Base-by-base conservation (phyloP, 2,797 vertebrate species). In the Poeciliopsis gracilis region DNA sequence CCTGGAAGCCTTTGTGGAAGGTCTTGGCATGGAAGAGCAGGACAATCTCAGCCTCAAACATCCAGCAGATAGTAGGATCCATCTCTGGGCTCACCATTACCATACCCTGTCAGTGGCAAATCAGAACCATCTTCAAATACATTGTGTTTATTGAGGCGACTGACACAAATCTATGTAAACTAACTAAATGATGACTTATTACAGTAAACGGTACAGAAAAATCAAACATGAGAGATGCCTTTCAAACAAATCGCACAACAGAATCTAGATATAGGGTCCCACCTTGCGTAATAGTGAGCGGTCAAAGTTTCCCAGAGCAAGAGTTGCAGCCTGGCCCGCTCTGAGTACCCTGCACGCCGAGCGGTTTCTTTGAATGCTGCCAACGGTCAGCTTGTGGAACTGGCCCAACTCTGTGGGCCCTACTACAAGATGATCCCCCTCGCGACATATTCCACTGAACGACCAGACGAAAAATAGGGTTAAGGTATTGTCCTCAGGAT, bases 71-170 rank as follows among this genome's bases (percentile, higher is more conserved):
- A 38, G 97, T 99, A 28, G 98, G 98, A 82, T 99, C 96, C 98
- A 99, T 99, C 94, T 99, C 97, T 1, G 97, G 98, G 91, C 98
- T 99, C 88, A 99, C 97, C 97, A 99, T 98, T 90, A 99, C 98
- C 98, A 99, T 99, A 69, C 98, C 98, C 98, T 99, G 87, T 0
- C 81, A 80, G 9, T 2, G 53, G 4, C 76, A 81, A 79, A 73
- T 46, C 43, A 45, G n/a, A 70, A 70, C 16, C 25, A 9, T 28
- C 67, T 46, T 70, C 5, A 70, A 46, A 71, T 5, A 46, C 18
- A 25, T 4, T 25, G 33, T 38, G 18, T 67, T 66, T 66, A 23
- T 25, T 41, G 20, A 12, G 12, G 63, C 4, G 11, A 67, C 20
- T 20, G 36, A 25, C 36, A 41, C 41, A 71, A 46, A 45, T 46